phyloP scores from a whole-genome alignment of 2,888 invertebrate species.

The Taphrorychus bicolor region DNA sequence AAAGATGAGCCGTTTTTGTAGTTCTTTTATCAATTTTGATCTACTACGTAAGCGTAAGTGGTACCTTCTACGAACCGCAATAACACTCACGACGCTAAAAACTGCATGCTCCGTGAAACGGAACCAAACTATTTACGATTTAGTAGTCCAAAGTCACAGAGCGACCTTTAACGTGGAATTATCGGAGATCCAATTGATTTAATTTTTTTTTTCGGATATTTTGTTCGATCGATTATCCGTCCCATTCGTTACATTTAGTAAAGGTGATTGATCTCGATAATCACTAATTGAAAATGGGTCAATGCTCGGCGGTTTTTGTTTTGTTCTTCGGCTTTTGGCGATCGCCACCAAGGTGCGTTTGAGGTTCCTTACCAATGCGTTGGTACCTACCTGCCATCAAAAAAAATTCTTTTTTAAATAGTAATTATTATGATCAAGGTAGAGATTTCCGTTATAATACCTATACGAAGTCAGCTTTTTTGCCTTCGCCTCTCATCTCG shows the following conservation, averaged over 20 bases:
- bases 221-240: slow-evolving; percentile 18
- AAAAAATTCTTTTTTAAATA: no score
- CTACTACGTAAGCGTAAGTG: no score
- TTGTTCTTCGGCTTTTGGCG: neutral
- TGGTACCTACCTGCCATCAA: no score
- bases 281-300: slow-evolving; percentile 33
- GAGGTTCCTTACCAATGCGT: no score
- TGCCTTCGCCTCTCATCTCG: neutral
- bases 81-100: neutral
- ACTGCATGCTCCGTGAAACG: slow-evolving; percentile 14
- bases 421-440: no score
- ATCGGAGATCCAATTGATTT: slow-evolving; percentile 28
- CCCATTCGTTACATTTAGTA: slow-evolving; percentile 26
- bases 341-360: neutral
- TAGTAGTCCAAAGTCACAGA: slow-evolving; percentile 38
- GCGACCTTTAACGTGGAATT: slow-evolving; percentile 35
- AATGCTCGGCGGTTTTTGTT: slow-evolving; percentile 23
- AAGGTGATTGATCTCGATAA: slow-evolving; percentile 34
- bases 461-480: neutral
- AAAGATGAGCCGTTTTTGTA: no score
- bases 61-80: neutral
- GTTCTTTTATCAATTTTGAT: no score
- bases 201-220: slow-evolving; percentile 19
- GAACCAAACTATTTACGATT: slow-evolving; percentile 21
- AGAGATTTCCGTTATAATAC: neutral